Evolutionary conservation across 92 coral and sea anemone genomes (phyloP), one percentile per base, ranked within the genome.

Genomic region (Heteractis magnifica): DNA sequence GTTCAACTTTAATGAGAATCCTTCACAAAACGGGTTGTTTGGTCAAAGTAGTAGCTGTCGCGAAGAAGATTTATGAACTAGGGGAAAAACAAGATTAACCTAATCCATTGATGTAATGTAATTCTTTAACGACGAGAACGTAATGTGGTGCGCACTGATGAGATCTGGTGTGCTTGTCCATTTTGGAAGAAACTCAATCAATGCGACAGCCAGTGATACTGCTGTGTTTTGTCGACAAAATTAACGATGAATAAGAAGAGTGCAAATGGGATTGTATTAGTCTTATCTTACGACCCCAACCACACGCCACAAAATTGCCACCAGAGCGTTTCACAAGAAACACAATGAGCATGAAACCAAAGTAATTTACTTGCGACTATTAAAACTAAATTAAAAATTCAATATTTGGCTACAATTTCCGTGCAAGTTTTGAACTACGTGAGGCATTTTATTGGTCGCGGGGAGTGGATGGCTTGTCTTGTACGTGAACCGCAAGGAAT

Each of bases 331-430:
- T 68, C 8, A 41, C 73, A 48, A 68, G 12, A 68, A 68, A 26
- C 6, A 5, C 73, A 20, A 8, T 68, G 16, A 68, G 11, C 73
- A 68, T 48, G 73, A 68, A 8, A 53, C 68, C 74, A 6, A 4
- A 26, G 76, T 49, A 80, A 80, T 80, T 80, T 41, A 26, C 56
- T 80, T 16, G 58, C 10, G 52, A 68, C 60, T 77, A 77, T 48
- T 77, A 77, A 60, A 58, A 14, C 51, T n/a, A n/a, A n/a, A 80
- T 80, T 80, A 58, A 80, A 78, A 80, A 51, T 80, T 68, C 76
- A 64, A 34, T 58, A 64, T 51, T 41, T 49, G 50, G 75, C 44
- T 48, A 52, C 11, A 80, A 6, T 68, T 64, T 59, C 58, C 8
- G 70, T 80, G 83, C 64, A 80, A 49, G 41, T 18, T 80, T 15